These are phyloP conservation scores for Illadopsis cleaveri DNA, from an alignment of 2,113 vertebrate genomes.

Conservation along the genomic window DNA sequence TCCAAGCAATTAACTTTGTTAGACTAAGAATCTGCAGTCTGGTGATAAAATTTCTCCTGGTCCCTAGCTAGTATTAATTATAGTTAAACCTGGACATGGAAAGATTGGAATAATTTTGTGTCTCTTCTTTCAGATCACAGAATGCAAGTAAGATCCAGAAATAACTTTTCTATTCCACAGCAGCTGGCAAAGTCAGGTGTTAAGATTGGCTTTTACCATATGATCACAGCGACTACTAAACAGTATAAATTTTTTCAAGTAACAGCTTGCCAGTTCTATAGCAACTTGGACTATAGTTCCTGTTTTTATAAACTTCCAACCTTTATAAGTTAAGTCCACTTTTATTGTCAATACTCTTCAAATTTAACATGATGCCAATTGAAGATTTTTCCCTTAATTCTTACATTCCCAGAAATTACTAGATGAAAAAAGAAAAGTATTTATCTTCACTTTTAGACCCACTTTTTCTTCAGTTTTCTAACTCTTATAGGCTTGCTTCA, in stretches of 20 bases:
- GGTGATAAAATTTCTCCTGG: slow-evolving; percentile 44
- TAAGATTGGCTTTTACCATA: slow-evolving; percentile 68
- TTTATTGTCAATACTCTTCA: slow-evolving; percentile 72
- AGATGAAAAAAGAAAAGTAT: slow-evolving; percentile 17
- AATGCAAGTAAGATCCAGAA: slow-evolving; percentile 71
- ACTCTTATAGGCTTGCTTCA: neutral
- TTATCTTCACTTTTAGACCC: slow-evolving; percentile 3
- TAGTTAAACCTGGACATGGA: slow-evolving; percentile 59
- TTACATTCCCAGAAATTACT: slow-evolving; percentile 56
- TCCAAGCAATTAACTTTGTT: slow-evolving; percentile 14
- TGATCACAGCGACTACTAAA: slow-evolving; percentile 60
- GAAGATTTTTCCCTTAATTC: slow-evolving; percentile 51
- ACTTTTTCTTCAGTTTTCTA: neutral
- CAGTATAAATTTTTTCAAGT: slow-evolving; percentile 71
- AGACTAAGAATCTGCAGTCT: neutral
- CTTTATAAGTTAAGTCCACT: slow-evolving; percentile 67
- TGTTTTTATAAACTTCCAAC: slow-evolving; percentile 77
- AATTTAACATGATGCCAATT: slow-evolving; percentile 62
- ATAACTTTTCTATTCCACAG: slow-evolving; percentile 70
- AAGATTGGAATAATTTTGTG: slow-evolving; percentile 70
- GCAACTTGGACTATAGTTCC: slow-evolving; percentile 66
- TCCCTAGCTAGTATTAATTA: slow-evolving; percentile 65
- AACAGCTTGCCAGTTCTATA: slow-evolving; percentile 71
- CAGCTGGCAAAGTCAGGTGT: slow-evolving; percentile 78
- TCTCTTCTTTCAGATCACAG: slow-evolving; percentile 72